Conservation (phyloP, 2,888 invertebrate species). For the Cinara cedri region DNA sequence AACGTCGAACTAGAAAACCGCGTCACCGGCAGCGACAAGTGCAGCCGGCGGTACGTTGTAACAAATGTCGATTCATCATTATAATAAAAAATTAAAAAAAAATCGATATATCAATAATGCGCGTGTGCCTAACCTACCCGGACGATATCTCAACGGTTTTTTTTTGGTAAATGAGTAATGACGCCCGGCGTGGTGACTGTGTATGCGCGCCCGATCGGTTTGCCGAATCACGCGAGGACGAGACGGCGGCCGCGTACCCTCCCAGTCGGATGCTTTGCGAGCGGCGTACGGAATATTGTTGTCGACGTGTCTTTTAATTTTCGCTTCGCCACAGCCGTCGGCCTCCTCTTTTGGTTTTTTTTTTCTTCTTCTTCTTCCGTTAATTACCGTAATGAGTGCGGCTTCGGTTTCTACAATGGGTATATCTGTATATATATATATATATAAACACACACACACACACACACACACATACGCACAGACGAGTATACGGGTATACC, state of each 20-base stretch:
- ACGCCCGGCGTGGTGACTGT: conserved; percentile 6
- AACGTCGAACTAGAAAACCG: too few species aligned
- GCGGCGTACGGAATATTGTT: too few species aligned
- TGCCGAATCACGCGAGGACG: conserved; percentile 7
- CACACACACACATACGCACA: neutral
- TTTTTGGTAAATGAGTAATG: conserved; percentile 29
- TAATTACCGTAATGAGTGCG: conserved; percentile 51
- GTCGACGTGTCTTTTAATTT: conserved; percentile 45
- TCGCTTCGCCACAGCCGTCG: conserved; percentile 21
- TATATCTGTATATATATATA: neutral
- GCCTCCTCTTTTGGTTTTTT: conserved; percentile 25
- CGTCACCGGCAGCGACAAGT: too few species aligned
- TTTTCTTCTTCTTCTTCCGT: conserved; percentile 12
- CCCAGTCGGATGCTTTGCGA: too few species aligned
- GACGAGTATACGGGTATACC: too few species aligned
- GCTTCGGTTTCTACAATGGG: conserved; percentile 23
- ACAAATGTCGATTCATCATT: too few species aligned
- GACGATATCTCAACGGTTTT: too few species aligned
- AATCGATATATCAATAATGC: too few species aligned
- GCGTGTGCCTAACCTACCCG: too few species aligned
- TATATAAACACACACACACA: neutral
- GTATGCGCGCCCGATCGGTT: too few species aligned
- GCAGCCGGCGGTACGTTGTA: too few species aligned
- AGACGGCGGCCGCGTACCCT: neutral
- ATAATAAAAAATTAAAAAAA: too few species aligned